Evolutionary conservation across 1,140 invertebrate genomes (phyloP).

Genomic region (Nephila pilipes): DNA sequence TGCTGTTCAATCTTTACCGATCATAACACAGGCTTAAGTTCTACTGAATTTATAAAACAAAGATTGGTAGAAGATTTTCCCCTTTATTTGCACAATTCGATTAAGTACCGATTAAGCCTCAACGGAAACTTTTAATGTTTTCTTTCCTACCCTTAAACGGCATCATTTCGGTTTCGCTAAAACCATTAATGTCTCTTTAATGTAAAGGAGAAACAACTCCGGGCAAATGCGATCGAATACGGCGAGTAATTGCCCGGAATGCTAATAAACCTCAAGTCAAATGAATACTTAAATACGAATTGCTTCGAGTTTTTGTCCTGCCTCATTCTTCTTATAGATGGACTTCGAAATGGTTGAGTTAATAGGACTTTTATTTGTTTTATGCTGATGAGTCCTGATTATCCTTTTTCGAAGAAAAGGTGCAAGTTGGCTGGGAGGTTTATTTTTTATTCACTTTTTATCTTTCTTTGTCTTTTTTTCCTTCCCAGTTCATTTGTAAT

Average conservation of each 20-base stretch:
- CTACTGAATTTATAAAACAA: not conserved
- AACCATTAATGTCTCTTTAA: conserved; percentile 74
- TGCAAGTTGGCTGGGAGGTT: not conserved
- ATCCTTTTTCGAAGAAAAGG: conserved; percentile 19
- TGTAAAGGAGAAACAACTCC: conserved; percentile 72
- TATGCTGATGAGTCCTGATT: conserved; percentile 74
- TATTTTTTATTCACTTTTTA: not conserved
- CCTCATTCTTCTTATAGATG: conserved; percentile 58
- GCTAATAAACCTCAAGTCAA: conserved; percentile 74
- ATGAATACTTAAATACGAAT: conserved; percentile 74
- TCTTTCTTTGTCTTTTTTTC: not conserved
- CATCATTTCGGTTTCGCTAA: conserved; percentile 64
- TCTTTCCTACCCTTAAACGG: conserved; percentile 41
- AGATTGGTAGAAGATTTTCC: not conserved
- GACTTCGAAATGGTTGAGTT: conserved; percentile 70
- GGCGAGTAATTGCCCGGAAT: conserved; percentile 62
- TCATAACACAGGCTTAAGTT: not conserved
- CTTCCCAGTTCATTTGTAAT: conserved; percentile 16
- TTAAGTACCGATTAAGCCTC: conserved; percentile 64
- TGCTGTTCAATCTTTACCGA: not conserved
- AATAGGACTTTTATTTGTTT: conserved; percentile 75
- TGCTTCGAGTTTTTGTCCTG: conserved; percentile 55
- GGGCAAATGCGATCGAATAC: conserved; percentile 57
- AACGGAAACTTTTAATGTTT: conserved; percentile 55
- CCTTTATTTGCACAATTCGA: conserved; percentile 67